Evolutionary conservation across 2,797 vertebrate genomes (phyloP), one percentile per base, ranked within the genome.

Genomic region (Helostoma temminkii): DNA sequence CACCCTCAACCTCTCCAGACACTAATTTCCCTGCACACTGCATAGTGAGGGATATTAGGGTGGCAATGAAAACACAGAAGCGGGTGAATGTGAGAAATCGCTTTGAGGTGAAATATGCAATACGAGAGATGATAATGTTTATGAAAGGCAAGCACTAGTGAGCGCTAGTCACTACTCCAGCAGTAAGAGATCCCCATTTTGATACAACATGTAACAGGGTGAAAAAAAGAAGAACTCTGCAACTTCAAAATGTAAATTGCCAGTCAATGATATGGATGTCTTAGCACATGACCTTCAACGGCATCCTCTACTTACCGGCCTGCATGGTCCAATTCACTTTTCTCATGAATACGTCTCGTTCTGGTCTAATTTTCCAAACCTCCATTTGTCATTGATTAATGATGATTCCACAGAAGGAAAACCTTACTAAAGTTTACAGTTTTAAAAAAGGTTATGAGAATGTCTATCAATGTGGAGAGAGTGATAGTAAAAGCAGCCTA

Each of bases 301-400:
- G 71, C 53, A 28, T 65, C 73, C 39, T 53, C 46, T 47, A 4
- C 47, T 59, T 36, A 21, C 52, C 43, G 34, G 53, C 55, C 61
- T n/a, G 46, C 66, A 46, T 41, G 59, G 53, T 49, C 77, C 60
- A 55, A 37, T 71, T 76, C 66, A 32, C 18, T 34, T 66, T 76
- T 65, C 55, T 69, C 69, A 2, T 76, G 45, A 66, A 70, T 55
- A 63, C 10, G 28, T 69, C 73, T 76, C 80, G 64, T 74, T 22
- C 46, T 8, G 56, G 64, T 82, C 72, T 82, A 58, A 82, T 78
- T 88, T 86, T 52, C n/a, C 64, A 41, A 26, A 53, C 56, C 60
- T 58, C 63, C 67, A 62, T 87, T 80, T 79, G 74, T 86, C 84
- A 72, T 77, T 87, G 76, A 89, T 88, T 80, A 87, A 81, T 82